Evolutionary conservation across 2,113 vertebrate genomes (phyloP), one percentile per base, ranked within the genome.

Genomic region (Cynopterus brachyotis): DNA sequence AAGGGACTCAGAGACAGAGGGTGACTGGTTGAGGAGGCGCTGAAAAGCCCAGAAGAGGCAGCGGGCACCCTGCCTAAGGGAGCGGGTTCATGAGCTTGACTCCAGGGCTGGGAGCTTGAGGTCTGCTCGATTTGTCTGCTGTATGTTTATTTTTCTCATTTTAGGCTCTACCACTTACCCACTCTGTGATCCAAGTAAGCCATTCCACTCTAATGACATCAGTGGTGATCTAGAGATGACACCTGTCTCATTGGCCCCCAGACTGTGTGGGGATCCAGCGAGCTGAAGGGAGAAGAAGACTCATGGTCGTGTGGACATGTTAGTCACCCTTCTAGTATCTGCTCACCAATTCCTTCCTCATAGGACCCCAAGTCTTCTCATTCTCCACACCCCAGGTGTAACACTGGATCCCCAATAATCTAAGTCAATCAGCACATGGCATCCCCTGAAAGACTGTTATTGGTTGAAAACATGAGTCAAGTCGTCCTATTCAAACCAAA

Each of bases 231-330:
- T 42, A 32, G 69, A 75, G 28, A 55, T 3, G 13, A 55, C 1
- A 22, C 0, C 47, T 40, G 32, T 72, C 24, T 17, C 10, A 0
- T 66, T 47, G 26, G 24, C 8, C 60, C 70, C 67, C 1, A 15
- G 32, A 5, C 8, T 37, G 9, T 12, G 26, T 42, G 3, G 17
- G 19, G 6, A 13, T 45, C 6, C 1, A 59, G 40, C 22, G 26
- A 35, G n/a, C 26, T 19, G 3, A 37, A 24, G 16, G 2, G 26
- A 4, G 3, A 11, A 6, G 5, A 5, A 83, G 32, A 24, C 45
- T 28, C 30, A 12, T 40, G 6, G 4, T 32, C 16, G 2, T 2
- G 1, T 11, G 57, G 37, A 42, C 0, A 0, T 24, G n/a, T 4
- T 12, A 7, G 28, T 15, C 60, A 15, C 24, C 37, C 26, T 53